These are phyloP conservation scores for Zeus faber DNA, from an alignment of 2,113 vertebrate genomes.

Conservation along the genomic window DNA sequence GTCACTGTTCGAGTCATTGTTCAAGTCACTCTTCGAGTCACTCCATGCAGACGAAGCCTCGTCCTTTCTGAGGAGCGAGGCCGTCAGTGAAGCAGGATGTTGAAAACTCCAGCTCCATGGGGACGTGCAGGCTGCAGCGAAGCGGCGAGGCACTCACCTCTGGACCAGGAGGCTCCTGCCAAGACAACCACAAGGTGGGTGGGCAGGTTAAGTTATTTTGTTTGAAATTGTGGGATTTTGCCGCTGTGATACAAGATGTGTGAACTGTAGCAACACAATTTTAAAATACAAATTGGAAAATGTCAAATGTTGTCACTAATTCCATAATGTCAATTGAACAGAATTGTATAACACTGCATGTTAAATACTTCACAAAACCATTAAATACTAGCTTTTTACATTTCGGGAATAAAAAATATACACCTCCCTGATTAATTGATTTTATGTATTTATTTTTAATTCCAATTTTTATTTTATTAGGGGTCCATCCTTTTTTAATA, in stretches of 20 bases:
- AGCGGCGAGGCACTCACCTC: constrained; percentile 30
- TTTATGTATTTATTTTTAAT: neutral
- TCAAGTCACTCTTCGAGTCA: too few species aligned
- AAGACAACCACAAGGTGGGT: neutral
- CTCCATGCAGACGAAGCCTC: constrained; percentile 44
- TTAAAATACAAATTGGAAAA: too few species aligned
- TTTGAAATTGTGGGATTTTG: too few species aligned
- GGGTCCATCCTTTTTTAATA: too few species aligned
- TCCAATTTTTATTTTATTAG: too few species aligned
- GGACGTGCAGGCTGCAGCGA: constrained; percentile 66
- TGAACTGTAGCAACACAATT: too few species aligned
- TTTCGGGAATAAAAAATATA: neutral
- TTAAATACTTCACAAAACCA: neutral
- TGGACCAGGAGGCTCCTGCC: constrained; percentile 43
- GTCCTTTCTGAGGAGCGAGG: constrained; percentile 38
- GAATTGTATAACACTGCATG: too few species aligned
- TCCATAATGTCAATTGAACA: too few species aligned
- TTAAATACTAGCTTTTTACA: neutral
- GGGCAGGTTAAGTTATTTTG: neutral
- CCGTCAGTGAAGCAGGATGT: constrained; percentile 57
- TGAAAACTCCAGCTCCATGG: constrained; percentile 63
- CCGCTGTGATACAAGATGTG: too few species aligned
- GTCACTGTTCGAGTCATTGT: too few species aligned
- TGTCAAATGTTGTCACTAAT: too few species aligned
- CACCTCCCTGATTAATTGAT: neutral